Conservation (phyloP, 2,113 vertebrate genomes). For the Machaerirhynchus nigripectus region DNA sequence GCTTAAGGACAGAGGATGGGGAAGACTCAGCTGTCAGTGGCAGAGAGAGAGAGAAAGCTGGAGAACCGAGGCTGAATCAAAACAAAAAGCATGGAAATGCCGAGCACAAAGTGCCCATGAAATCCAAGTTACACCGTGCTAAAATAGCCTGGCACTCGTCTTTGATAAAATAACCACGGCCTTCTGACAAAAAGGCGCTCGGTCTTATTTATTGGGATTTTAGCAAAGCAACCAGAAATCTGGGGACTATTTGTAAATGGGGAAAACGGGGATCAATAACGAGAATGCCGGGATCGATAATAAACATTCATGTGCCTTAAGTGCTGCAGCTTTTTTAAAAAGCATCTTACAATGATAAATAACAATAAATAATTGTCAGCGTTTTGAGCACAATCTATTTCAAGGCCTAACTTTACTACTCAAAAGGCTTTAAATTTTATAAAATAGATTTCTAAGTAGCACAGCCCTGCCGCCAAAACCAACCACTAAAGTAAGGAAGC, state of each 20-base stretch:
- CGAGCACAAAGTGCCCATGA: not conserved
- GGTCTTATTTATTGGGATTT: not conserved
- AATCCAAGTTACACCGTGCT: not conserved
- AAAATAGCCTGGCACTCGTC: not conserved
- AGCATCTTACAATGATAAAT: not conserved
- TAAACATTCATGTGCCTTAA: not conserved
- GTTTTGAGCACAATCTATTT: not conserved
- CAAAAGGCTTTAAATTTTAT: not conserved
- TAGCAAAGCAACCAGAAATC: not conserved
- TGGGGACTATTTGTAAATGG: not conserved
- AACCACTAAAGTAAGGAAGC: not conserved
- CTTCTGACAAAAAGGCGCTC: not conserved
- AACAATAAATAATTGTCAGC: not conserved
- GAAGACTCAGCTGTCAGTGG: not conserved
- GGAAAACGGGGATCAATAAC: not conserved
- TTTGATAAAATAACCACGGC: not conserved
- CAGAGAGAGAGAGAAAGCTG: not conserved
- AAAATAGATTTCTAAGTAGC: not conserved
- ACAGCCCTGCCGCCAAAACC: not conserved
- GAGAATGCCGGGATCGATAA: not conserved
- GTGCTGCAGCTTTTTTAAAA: not conserved
- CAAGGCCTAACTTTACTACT: not conserved
- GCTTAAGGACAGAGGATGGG: not conserved
- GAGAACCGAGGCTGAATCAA: not conserved
- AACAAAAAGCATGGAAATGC: not conserved